These are phyloP conservation scores for Gila orcuttii DNA, from an alignment of 2,113 vertebrate genomes.

Conservation along the genomic window DNA sequence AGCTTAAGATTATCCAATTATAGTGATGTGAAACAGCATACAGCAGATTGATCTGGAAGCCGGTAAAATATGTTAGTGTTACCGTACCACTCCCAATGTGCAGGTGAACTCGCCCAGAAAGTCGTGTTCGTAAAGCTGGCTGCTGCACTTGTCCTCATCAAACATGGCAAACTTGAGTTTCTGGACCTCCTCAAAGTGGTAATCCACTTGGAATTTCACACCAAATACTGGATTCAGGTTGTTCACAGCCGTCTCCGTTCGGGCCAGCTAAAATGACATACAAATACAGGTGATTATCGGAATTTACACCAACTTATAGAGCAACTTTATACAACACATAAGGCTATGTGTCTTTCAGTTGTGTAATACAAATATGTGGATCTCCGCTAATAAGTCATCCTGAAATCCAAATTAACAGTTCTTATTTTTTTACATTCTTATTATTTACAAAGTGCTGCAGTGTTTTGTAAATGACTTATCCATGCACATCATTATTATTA, in stretches of 20 bases:
- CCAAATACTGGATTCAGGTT: slow-evolving; percentile 96
- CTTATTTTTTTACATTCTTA: too few relatives aligned
- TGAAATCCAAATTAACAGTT: too few relatives aligned
- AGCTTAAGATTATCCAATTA: background rate
- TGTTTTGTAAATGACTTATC: too few relatives aligned
- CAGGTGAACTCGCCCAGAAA: slow-evolving; percentile 95
- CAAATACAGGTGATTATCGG: background rate
- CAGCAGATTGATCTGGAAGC: background rate
- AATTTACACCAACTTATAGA: background rate
- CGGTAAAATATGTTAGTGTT: background rate
- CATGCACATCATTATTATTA: too few relatives aligned
- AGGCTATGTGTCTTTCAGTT: background rate
- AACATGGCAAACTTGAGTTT: slow-evolving; percentile 96
- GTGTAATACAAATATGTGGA: background rate
- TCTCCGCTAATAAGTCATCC: too few relatives aligned
- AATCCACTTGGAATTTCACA: slow-evolving; percentile 92
- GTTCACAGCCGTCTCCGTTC: slow-evolving; percentile 94
- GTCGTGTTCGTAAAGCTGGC: slow-evolving; percentile 91
- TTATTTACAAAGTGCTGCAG: too few relatives aligned
- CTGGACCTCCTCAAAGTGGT: slow-evolving; percentile 97
- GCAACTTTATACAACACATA: background rate
- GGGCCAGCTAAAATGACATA: slow-evolving; percentile 78
- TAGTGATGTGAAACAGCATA: background rate
- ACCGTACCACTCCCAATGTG: slow-evolving; percentile 87
- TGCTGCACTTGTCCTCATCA: slow-evolving; percentile 95